Percentiles rank a stretch among this genome's conserved stretches.
Evolutionary conservation across 2,113 vertebrate species (phyloP).

Genomic region (Equus przewalskii): DNA sequence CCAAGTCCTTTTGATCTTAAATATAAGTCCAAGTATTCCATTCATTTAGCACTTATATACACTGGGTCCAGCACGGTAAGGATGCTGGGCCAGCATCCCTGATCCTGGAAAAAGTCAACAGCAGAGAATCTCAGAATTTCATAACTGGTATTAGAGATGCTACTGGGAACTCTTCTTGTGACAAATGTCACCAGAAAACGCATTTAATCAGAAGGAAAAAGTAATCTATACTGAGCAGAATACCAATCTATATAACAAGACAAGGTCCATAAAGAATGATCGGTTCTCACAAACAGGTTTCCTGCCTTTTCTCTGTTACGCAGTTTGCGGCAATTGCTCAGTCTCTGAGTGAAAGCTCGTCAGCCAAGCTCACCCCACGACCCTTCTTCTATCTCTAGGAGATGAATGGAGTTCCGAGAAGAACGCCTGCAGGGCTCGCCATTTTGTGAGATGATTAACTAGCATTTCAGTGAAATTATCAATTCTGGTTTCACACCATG

Average conservation of each 20-base stretch:
- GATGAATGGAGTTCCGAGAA: not conserved
- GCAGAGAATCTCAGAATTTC: not conserved
- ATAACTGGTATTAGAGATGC: not conserved
- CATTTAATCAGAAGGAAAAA: not conserved
- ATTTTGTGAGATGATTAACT: slow-evolving; percentile 41
- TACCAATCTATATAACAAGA: not conserved
- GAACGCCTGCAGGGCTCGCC: not conserved
- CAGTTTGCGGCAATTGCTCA: not conserved
- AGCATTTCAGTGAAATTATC: slow-evolving; percentile 42
- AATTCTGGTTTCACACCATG: slow-evolving; percentile 7
- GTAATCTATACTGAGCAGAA: not conserved
- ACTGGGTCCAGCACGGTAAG: not conserved
- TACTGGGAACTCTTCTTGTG: not conserved
- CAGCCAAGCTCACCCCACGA: not conserved
- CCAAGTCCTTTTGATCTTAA: not conserved
- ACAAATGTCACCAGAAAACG: slow-evolving; percentile 5
- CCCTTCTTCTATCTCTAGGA: not conserved
- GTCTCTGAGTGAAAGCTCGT: not conserved
- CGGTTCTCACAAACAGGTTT: not conserved
- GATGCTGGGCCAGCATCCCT: not conserved
- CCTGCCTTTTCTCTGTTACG: not conserved
- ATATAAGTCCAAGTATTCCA: not conserved
- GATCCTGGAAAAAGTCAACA: not conserved
- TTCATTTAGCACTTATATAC: not conserved
- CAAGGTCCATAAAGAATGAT: not conserved